Conservation (phyloP, 2,888 invertebrate species). For the Troides helena region DNA sequence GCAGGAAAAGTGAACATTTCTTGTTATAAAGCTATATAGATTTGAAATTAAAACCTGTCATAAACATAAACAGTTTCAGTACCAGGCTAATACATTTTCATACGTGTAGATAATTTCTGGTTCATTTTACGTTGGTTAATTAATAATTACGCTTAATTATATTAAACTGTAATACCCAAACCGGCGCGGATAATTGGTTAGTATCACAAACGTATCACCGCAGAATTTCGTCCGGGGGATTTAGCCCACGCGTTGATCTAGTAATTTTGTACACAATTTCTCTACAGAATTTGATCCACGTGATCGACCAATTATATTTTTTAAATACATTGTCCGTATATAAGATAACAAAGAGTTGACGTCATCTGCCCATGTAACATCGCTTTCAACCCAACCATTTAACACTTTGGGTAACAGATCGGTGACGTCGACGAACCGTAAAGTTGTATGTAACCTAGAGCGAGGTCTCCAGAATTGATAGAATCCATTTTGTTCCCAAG, state of each 20-base stretch:
- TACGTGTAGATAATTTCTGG: conserved; percentile 19
- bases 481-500: conserved; percentile 55
- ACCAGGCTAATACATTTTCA: conserved; percentile 16
- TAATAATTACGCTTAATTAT: conserved; percentile 30
- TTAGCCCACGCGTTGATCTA: conserved; percentile 14
- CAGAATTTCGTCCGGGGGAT: conserved; percentile 25
- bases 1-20: not conserved
- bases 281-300: not conserved
- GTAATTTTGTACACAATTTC: conserved; percentile 12
- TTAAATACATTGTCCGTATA: not conserved
- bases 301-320: not conserved
- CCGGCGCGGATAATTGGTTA: conserved; percentile 24
- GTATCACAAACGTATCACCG: conserved; percentile 24
- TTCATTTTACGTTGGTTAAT: conserved; percentile 29
- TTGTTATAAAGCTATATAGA: not conserved
- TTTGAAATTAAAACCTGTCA: conserved; percentile 1
- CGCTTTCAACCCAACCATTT: conserved; percentile 73
- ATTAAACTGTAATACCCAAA: conserved; percentile 29
- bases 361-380: conserved; percentile 27
- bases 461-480: conserved; percentile 61
- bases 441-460: conserved; percentile 66
- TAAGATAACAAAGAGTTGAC: not conserved
- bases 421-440: conserved; percentile 58
- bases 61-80: conserved; percentile 1
- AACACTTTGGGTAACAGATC: conserved; percentile 70